Evolutionary conservation across 2,113 vertebrate species (phyloP), one percentile per base, ranked within the genome.

Genomic region (Hippopotamus amphibius): DNA sequence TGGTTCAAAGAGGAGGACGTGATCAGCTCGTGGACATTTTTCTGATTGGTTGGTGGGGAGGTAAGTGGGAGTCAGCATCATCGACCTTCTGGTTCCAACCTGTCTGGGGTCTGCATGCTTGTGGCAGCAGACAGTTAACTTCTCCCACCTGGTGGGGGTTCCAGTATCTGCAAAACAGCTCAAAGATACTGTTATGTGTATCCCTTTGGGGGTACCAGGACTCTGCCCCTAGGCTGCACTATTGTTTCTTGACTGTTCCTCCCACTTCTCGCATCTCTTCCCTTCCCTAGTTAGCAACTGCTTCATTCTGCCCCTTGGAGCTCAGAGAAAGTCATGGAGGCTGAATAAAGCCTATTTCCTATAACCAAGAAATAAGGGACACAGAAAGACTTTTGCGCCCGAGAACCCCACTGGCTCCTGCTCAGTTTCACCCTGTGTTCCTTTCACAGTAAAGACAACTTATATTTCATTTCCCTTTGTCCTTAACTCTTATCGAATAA

Each of bases 401-500:
- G 48, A 43, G 26, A 76, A 48, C 4, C 72, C 26, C 72, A 48
- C 7, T 16, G 72, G 4, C 26, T 76, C 72, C 26, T 76, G 46
- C 72, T 76, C 48, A 15, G 43, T 76, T 76, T 48, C 72, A 57
- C 74, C 37, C 5, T 50, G 66, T 41, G 24, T 92, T 95, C 33
- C 69, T 71, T 84, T 48, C 79, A 57, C 21, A 57, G 30, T 59
- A 90, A 85, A 86, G 81, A 74, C 48, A 86, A 80, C 37, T 79
- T 89, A 12, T 6, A 69, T 80, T 85, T 72, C 13, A 37, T 63
- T 79, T 74, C 41, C 41, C 33, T 91, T 94, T 88, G 55, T 92
- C 28, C 41, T 88, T 92, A 91, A 72, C 46, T 94, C 33, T 74
- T 85, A 71, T 9, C 83, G 33, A 93, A 63, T 84, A 96, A 83